Base-by-base conservation (phyloP, 2,113 vertebrate genomes). In the Tachycineta bicolor region DNA sequence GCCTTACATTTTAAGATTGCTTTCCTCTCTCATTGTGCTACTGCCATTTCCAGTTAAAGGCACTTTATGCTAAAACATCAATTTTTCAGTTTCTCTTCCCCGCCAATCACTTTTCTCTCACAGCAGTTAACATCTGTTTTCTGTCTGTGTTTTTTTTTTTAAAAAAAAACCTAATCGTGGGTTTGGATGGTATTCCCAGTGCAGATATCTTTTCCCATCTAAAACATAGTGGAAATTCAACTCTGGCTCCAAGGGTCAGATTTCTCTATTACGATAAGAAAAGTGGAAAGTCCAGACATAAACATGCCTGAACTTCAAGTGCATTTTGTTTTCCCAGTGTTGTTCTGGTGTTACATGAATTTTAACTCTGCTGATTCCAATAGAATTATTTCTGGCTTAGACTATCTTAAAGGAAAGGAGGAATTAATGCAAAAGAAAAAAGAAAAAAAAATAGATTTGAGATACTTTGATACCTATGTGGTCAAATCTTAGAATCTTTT, bases 71-170 rank as follows among this genome's bases (percentile, higher is more conserved):
- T 89, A 78, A 90, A 88, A 13, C 21, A 71, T 62, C 1, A 4
- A 29, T 43, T 90, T 91, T 93, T 94, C 24, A 14, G 16, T 86
- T 95, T 87, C 34, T 75, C 8, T 69, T 80, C 59, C 85, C 52
- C 93, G 88, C 47, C 92, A 80, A 52, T 94, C 82, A 75, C 33
- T 85, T 90, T 70, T 53, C 22, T 41, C 39, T 91, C 56, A 46
- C 44, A 86, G 19, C 26, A 39, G 37, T 67, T 83, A 93, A 88
- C 92, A 94, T 92, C 87, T 95, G 88, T 81, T 94, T 96, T 93
- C 64, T 67, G 78, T 93, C 56, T 56, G 22, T 1, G 0, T 43
- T 74, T 17, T 20, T 86, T 88, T 89, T 81, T 43, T 3, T n/a
- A n/a, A n/a, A 82, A 41, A 75, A 39, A 82, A 87, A 70, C 15